Base-by-base conservation (phyloP, 1,140 invertebrate genomes). In the Ephestia elutella region DNA sequence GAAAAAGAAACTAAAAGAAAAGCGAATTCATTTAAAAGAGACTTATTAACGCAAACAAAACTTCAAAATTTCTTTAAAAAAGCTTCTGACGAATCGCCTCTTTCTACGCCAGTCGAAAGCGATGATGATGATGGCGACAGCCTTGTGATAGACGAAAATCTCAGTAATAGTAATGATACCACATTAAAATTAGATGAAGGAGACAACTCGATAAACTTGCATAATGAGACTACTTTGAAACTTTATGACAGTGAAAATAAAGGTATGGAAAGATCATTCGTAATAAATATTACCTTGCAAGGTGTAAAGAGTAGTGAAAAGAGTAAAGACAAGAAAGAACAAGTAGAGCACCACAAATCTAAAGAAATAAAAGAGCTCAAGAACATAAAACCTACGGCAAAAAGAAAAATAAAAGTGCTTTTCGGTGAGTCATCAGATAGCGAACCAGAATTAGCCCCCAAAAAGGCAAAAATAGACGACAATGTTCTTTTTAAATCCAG, bases 361-460 rank as follows among this genome's bases (percentile, higher is more conserved):
- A 55, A 11, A 28, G 53, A 49, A 18, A 54, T 53, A 20, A 57
- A 60, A 56, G 63, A 63, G 19, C 44, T 63, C 65, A 20, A 66
- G 65, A 56, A 76, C 61, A 56, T 59, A 18, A 77, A 74, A 56
- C 66, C 74, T 25, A 73, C 66, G 53, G 71, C 76, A 51, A 90
- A 89, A 77, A 71, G 87, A 74, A 90, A 89, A 80, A 79, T 89
- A 19, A 82, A 87, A 71, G 87, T 75, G 51, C 66, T 89, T 15
- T 90, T 89, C 75, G 89, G 89, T 3, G 87, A 89, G 58, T 88
- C 86, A n/a, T 88, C 86, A 10, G 87, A 32, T 10, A 85, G 82
- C 54, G 82, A 86, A 18, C 32, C 55, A 10, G 78, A 82, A 51
- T 21, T 57, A 54, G 17, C 56, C 54, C 50, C 30, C 30, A 56